These are phyloP conservation scores for Euglossa dilemma DNA, from an alignment of 1,140 invertebrate genomes.

Conservation along the genomic window DNA sequence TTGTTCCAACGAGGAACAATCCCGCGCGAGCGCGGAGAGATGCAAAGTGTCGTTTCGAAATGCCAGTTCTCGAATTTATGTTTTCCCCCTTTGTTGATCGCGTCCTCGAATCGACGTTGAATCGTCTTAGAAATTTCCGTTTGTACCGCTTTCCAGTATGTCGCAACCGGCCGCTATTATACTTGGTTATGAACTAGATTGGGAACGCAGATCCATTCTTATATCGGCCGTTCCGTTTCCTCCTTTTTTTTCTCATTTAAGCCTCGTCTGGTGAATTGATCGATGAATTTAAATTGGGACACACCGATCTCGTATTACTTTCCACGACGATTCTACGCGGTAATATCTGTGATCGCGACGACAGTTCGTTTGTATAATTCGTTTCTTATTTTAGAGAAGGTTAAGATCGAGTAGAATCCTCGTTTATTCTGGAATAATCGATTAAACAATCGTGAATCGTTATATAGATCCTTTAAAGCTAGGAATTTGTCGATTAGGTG, in stretches of 20 bases:
- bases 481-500: too few species aligned
- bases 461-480: too few species aligned
- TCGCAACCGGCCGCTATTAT: constrained; percentile 32
- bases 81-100: not conserved
- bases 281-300: constrained; percentile 5
- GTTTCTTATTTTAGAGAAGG: too few species aligned
- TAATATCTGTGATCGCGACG: too few species aligned
- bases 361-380: too few species aligned
- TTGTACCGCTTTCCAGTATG: constrained; percentile 32
- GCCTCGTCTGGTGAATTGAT: constrained; percentile 10
- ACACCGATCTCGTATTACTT: not conserved
- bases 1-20: constrained; percentile 35
- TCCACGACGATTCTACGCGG: not conserved
- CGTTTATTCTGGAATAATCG: too few species aligned
- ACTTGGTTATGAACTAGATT: constrained; percentile 39
- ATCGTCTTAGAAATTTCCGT: constrained; percentile 44
- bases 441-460: too few species aligned
- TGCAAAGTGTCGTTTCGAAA: not conserved
- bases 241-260: not conserved
- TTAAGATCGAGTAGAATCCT: too few species aligned
- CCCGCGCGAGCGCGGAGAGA: constrained; percentile 1
- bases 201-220: constrained; percentile 23
- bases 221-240: not conserved
- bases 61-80: constrained; percentile 4
- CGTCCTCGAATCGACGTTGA: constrained; percentile 13